Percentiles rank a stretch among this genome's conserved stretches.
phyloP scores from a whole-genome alignment of 2,888 invertebrate species.

The Leucoma salicis region DNA sequence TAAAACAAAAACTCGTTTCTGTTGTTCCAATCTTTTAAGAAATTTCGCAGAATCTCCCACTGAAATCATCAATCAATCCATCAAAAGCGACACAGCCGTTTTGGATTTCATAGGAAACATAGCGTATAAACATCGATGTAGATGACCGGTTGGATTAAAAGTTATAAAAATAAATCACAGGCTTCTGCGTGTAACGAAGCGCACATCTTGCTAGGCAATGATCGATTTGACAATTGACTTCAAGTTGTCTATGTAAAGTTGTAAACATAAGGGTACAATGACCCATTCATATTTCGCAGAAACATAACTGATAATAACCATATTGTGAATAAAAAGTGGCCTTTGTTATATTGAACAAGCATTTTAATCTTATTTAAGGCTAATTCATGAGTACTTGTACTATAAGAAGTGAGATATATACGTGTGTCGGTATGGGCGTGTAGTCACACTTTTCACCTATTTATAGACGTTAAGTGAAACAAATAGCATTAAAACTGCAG shows the following conservation, averaged over 20 bases:
- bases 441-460: constrained; percentile 23
- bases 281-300: constrained; percentile 44
- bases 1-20: no score
- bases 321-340: constrained; percentile 52
- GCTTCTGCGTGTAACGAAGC: constrained; percentile 16
- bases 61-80: no score
- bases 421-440: constrained; percentile 45
- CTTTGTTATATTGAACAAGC: constrained; percentile 25
- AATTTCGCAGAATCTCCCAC: no score
- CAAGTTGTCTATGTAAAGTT: no score
- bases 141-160: no score
- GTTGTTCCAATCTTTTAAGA: no score
- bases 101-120: no score
- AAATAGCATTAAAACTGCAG: constrained; percentile 20
- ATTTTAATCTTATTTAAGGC: constrained; percentile 1
- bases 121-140: no score
- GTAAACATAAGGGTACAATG: constrained; percentile 71
- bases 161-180: no score
- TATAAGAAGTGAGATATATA: constrained; percentile 18
- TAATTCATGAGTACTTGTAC: constrained; percentile 5
- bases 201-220: constrained; percentile 1
- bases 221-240: constrained; percentile 42
- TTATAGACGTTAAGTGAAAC: constrained; percentile 21
- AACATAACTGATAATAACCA: constrained; percentile 43
- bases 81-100: no score